Base-by-base conservation (phyloP, 2,888 invertebrate species). In the Polydrusus cervinus region DNA sequence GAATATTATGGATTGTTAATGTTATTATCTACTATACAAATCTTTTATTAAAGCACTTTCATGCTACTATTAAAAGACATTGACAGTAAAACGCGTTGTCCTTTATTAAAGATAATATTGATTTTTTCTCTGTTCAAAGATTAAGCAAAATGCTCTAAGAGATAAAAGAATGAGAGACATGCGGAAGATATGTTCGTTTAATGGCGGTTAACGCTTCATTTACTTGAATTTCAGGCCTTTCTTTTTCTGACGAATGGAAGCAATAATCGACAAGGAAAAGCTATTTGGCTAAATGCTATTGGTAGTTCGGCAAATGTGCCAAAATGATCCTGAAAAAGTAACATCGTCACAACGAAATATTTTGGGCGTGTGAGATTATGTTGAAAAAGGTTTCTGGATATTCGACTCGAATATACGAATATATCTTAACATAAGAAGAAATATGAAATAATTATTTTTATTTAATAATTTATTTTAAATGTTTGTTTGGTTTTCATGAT, bases 11-110 rank as follows among this genome's bases (percentile, higher is more conserved):
- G 25, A 25, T 25, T 25, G 25, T 25, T 5, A 25, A 25, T n/a
- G n/a, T n/a, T n/a, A n/a, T n/a, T n/a, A n/a, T n/a, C 25, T 25
- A 25, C 25, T 5, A 25, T 25, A n/a, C n/a, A n/a, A n/a, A n/a
- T n/a, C n/a, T n/a, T 25, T 3, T 5, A 3, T 25, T 25, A 25
- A 25, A 25, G 5, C 25, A 3, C 47, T 69, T 69, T 60, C 55
- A 45, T 60, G 47, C 18, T 18, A 16, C 25, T 43, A 69, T 45
- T 57, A 69, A 45, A 69, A 57, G 30, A 30, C 40, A 60, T 25
- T 69, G 60, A 69, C 69, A 38, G 57, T 60, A 14, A 60, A 60
- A 55, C 14, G 30, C 47, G 69, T 69, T 49, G 45, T 69, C 69
- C 34, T 38, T 61, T 47, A 61, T 61, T 61, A 49, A 18, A 45